Evolutionary conservation across 2,888 invertebrate species (phyloP).

Genomic region (Portevinia maculata): DNA sequence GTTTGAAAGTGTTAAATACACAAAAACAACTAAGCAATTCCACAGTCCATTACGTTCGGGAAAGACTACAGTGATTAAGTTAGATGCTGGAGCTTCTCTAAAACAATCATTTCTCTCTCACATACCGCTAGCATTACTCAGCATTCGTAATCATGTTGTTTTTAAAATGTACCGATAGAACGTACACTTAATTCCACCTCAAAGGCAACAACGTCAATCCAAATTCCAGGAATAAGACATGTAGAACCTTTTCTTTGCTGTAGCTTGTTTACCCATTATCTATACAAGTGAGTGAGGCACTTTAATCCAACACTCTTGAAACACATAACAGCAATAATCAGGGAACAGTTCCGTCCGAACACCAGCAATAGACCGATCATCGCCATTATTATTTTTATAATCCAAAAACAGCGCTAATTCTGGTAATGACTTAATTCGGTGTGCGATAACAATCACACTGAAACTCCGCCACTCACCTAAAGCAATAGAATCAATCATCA

Average conservation of each 20-base stretch:
- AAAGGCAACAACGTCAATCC: slow-evolving; percentile 21
- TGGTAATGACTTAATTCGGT: slow-evolving; percentile 67
- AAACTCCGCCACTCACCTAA: slow-evolving; percentile 1
- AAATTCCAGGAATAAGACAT: slow-evolving; percentile 19
- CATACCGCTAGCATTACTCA: not conserved
- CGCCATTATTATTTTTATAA: slow-evolving; percentile 44
- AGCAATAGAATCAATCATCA: slow-evolving; percentile 65
- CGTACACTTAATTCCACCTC: slow-evolving; percentile 11
- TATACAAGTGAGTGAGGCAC: slow-evolving; percentile 21
- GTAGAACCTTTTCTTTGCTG: not conserved
- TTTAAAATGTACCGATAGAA: slow-evolving; percentile 7
- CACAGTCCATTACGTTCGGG: too few species aligned
- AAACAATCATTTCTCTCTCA: too few species aligned
- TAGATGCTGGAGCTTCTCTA: not conserved
- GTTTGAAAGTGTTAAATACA: too few species aligned
- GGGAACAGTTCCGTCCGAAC: slow-evolving; percentile 12
- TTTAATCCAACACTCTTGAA: slow-evolving; percentile 39
- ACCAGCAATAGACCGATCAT: slow-evolving; percentile 4
- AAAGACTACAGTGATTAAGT: not conserved
- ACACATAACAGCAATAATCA: slow-evolving; percentile 35
- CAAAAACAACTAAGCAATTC: too few species aligned
- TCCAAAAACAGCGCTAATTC: slow-evolving; percentile 63
- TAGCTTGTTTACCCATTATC: slow-evolving; percentile 25
- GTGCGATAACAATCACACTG: slow-evolving; percentile 61
- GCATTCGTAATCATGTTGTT: slow-evolving; percentile 21